Base-by-base conservation (phyloP, 2,797 vertebrate species). In the Pangasius djambal region DNA sequence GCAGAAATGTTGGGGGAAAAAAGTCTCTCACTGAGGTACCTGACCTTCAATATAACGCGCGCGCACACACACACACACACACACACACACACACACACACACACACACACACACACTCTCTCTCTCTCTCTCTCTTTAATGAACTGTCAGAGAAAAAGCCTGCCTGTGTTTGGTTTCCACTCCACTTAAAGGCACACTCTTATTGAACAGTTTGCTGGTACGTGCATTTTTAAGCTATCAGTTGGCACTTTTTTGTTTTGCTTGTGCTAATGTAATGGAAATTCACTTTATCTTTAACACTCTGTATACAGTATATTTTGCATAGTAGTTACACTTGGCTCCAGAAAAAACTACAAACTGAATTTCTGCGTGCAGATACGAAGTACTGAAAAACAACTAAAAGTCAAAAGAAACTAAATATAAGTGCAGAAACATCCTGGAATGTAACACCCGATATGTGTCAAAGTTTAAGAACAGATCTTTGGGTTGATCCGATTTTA, bases 181-280 rank as follows among this genome's bases (percentile, higher is more conserved):
- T 85, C 88, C 44, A 85, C 61, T 55, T 63, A 75, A 44, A 82
- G 90, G 89, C 72, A 86, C 92, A 92, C 86, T 88, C 86, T 90
- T 87, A 91, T 44, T 61, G n/a, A 77, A 90, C 87, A 77, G 81
- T 82, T 79, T 44, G 78, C 72, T 90, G 89, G 92, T 91, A 92
- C 87, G 88, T 92, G 70, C 85, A 92, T 15, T 10, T 70, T 83
- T 89, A 69, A 77, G 28, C 40, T 65, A 31, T 69, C 16, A 52
- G 72, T 95, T 96, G 96, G 95, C 96, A 96, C 95, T 87, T 93
- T 57, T 87, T 90, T 88, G 88, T 89, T 90, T 89, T 59, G 18
- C 52, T 87, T 52, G 34, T 44, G 75, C 83, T 63, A 69, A 87
- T 15, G 61, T 57, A 44, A 84, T 20, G 31, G 48, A 28, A 81